A percentile compares a stretch with the other conserved stretches of the same genome.
phyloP scores from a whole-genome alignment of 2,113 vertebrate genomes.

The Galeopterus variegatus region DNA sequence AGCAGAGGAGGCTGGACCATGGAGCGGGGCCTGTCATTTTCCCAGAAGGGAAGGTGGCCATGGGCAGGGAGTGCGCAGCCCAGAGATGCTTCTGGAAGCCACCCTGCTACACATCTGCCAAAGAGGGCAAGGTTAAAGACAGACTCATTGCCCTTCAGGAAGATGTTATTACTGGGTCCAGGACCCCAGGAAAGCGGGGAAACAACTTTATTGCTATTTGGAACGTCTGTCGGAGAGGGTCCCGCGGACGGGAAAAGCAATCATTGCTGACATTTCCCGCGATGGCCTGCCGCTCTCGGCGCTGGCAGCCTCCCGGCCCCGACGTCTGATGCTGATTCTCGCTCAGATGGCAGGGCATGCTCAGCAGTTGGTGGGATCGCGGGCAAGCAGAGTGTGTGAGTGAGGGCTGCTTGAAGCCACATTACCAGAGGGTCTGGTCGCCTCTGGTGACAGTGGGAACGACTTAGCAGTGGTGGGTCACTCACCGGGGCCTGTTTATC shows the following conservation, averaged over 20 bases:
- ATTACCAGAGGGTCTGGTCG: constrained; percentile 67
- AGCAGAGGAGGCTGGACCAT: not conserved
- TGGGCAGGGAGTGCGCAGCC: not conserved
- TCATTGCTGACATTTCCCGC: constrained; percentile 90
- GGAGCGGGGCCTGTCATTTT: not conserved
- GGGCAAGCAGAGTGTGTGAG: constrained; percentile 81
- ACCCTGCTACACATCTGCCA: constrained; percentile 53
- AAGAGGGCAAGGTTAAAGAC: constrained; percentile 85
- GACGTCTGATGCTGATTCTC: constrained; percentile 84
- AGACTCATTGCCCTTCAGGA: constrained; percentile 82
- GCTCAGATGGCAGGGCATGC: constrained; percentile 82
- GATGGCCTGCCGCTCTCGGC: constrained; percentile 81
- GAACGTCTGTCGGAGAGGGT: constrained; percentile 86
- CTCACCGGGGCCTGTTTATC: not conserved
- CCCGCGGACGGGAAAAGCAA: constrained; percentile 82
- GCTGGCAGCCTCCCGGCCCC: constrained; percentile 86
- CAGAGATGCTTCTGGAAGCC: constrained; percentile 59
- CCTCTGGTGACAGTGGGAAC: constrained; percentile 26
- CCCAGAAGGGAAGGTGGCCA: constrained; percentile 38
- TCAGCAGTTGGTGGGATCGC: constrained; percentile 85
- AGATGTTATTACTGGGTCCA: constrained; percentile 84
- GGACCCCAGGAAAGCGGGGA: constrained; percentile 77
- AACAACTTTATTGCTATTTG: constrained; percentile 84
- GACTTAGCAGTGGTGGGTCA: constrained; percentile 56
- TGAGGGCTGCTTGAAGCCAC: constrained; percentile 81